Percentiles rank a stretch among this genome's conserved stretches.
Evolutionary conservation across 2,797 vertebrate species (phyloP).

Genomic region (Eospalax fontanierii): DNA sequence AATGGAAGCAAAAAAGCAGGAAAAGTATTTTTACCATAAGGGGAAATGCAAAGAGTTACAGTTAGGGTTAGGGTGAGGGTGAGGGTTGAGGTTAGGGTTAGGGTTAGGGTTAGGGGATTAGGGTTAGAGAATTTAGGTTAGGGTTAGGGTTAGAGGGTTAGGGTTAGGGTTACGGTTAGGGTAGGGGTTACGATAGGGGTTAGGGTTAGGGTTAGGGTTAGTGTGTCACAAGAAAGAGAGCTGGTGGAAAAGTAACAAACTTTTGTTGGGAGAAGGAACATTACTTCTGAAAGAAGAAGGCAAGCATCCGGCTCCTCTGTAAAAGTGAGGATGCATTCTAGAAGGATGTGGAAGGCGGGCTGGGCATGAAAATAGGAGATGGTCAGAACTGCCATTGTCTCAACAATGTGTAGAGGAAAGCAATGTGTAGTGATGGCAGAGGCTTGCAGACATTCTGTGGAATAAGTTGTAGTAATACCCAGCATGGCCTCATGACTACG

Average conservation of each 20-base stretch:
- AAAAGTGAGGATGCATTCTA: background rate
- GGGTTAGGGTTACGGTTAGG: no score
- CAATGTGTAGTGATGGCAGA: background rate
- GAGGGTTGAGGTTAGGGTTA: no score
- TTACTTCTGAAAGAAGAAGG: background rate
- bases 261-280: background rate
- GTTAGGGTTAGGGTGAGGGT: no score
- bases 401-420: background rate
- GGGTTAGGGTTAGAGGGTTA: no score
- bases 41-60: no score
- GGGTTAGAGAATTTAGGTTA: no score
- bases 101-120: no score
- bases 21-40: background rate
- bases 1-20: background rate
- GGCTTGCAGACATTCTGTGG: background rate
- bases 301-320: background rate
- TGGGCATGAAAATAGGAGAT: background rate
- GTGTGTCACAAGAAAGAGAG: background rate
- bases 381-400: background rate
- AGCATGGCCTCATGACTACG: background rate
- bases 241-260: background rate
- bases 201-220: no score
- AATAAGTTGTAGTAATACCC: background rate
- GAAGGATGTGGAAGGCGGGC: background rate
- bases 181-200: no score